Evolutionary conservation across 2,888 invertebrate species (phyloP), one percentile per base, ranked within the genome.

Genomic region (Xanthorhoe spadicearia): DNA sequence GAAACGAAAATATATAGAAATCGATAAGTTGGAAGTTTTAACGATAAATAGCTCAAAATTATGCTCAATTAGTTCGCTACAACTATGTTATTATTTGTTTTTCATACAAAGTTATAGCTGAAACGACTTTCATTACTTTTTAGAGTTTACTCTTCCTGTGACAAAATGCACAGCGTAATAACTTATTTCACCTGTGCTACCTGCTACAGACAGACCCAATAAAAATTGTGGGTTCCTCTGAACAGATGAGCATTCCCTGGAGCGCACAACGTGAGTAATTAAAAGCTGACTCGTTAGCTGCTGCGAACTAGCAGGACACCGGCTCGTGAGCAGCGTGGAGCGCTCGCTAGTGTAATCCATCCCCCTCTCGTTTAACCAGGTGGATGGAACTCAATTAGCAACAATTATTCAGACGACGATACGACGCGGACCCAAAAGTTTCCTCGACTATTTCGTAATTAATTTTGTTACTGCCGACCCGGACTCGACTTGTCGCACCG

Each of bases 311-410:
- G 64, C 51, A 23, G 43, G 43, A 38, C 56, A 56, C 64, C 15
- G 23, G 51, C 62, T 61, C 18, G 52, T 57, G 61, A 56, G 54
- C 54, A 57, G 71, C 67, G 68, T 70, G 69, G 71, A 77, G 74
- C 70, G 74, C 73, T 64, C 62, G 46, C 67, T 76, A 77, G 80
- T 77, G 82, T 82, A 78, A 83, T 79, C 77, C 75, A 76, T 75
- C 78, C 77, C 71, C 74, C 75, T 64, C 78, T 74, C 78, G 79
- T 75, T 78, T 77, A 80, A 74, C 81, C 85, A 86, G 86, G 86
- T 87, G 81, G 84, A 82, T 81, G 83, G 81, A 87, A 89, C 89
- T 88, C 89, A 88, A 90, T 90, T 90, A 90, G 86, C 87, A 86
- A 86, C 90, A 89, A 88, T 90, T 90, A 90, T 86, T 85, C 84